Evolutionary conservation across 2,797 vertebrate genomes (phyloP), one percentile per base, ranked within the genome.

Genomic region (Cuniculus paca): DNA sequence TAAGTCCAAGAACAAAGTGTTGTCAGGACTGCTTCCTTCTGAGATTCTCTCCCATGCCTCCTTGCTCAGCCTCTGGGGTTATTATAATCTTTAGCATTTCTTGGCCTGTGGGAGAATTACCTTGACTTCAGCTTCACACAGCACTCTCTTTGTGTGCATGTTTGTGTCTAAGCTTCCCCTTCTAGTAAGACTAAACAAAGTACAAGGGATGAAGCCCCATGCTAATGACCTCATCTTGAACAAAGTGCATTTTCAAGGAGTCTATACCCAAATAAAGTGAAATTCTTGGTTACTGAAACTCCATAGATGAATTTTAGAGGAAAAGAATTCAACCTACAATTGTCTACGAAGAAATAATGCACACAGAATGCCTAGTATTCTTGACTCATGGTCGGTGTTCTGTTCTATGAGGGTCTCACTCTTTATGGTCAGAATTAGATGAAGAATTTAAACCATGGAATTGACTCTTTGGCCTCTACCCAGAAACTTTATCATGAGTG

Each of bases 401-500:
- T 85, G 58, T 48, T 16, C 28, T 58, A n/a, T 34, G 3, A 50
- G 5, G 45, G 2, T 16, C 56, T 79, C 1, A 1, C 17, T 89
- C 17, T 52, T 42, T 85, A 58, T 14, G 39, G 58, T 90, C 28
- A 20, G 22, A 78, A 31, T 90, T 83, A 39, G 58, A 34, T 28
- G 26, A 45, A 70, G 45, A 93, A 88, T 87, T 85, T 83, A 50
- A 92, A 86, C 88, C 2, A 6, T 90, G 63, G 85, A 72, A 22
- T 70, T 93, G 14, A 95, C 36, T 97, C 61, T 83, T 88, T 75
- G 83, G 48, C 3, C 10, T 88, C 28, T 90, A 28, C 9, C 52
- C 36, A 70, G 93, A 58, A 93, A 94, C 48, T 90, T 92, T 75
- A 95, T 89, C 92, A 83, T 0, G 0, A 85, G 60, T n/a, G 87